phyloP scores from a whole-genome alignment of 1,140 invertebrate species.

The Amyelois transitella region DNA sequence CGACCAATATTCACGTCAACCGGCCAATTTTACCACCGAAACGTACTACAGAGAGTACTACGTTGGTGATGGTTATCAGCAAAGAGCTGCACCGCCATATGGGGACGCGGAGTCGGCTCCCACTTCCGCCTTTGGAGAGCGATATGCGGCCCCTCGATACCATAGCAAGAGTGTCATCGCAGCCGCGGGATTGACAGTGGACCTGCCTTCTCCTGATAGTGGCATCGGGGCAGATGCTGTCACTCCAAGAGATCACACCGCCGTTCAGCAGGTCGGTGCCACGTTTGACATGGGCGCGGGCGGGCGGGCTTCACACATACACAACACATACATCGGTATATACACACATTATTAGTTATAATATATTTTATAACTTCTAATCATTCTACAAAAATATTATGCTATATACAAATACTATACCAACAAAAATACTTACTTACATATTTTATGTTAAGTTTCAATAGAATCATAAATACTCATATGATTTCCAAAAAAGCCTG shows the following conservation, averaged over 20 bases:
- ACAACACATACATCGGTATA: conserved; percentile 24
- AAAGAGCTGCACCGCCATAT: conserved; percentile 62
- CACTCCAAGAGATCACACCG: conserved; percentile 90
- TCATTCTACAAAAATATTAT: conserved; percentile 4
- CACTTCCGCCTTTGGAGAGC: conserved; percentile 57
- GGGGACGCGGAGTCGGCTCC: conserved; percentile 53
- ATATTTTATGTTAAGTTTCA: background rate
- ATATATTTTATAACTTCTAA: conserved; percentile 19
- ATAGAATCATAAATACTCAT: background rate
- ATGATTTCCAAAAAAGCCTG: background rate
- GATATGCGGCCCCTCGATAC: conserved; percentile 66
- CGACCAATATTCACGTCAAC: conserved; percentile 61
- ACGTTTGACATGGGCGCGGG: conserved; percentile 42
- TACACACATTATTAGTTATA: conserved; percentile 15
- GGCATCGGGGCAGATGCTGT: conserved; percentile 93
- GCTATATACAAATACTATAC: conserved; percentile 7
- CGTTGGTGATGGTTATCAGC: conserved; percentile 63
- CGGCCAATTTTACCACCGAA: conserved; percentile 56
- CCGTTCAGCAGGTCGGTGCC: conserved; percentile 88
- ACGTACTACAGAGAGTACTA: conserved; percentile 73
- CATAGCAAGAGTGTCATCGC: conserved; percentile 73
- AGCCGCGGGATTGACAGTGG: conserved; percentile 88
- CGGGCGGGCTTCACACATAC: conserved; percentile 42
- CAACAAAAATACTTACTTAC: conserved; percentile 22
- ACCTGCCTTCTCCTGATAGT: conserved; percentile 93